Base-by-base conservation (phyloP, 2,113 vertebrate genomes). In the Meriones unguiculatus region DNA sequence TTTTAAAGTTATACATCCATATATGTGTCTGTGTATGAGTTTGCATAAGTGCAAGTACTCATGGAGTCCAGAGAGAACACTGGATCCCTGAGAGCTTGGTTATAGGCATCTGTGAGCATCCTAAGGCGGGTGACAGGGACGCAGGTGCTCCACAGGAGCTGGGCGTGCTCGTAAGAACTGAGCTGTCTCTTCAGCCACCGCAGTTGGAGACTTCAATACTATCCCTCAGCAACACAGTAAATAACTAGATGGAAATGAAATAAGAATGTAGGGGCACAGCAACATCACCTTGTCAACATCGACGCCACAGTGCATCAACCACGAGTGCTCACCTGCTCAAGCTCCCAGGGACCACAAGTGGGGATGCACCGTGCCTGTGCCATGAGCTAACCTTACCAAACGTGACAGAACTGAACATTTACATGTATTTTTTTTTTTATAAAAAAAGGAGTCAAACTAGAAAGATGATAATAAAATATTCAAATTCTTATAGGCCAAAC, bases 391-490 rank as follows among this genome's bases (percentile, higher is more conserved):
- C 25, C 73, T 95, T 24, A 41, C 3, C 46, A 62, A 93, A 76
- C 57, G 35, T 67, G 59, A 94, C 64, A 57, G n/a, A 85, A 78
- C 41, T 46, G 18, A 91, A 52, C 57, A 18, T 32, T 41, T 57
- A 46, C 70, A 7, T 30, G 4, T 94, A 52, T 65, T 69, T 84
- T 5, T 84, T 52, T 46, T 46, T 46, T 5, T 46, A 64, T 41
- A 15, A 62, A 77, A 77, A 69, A 54, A 10, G 32, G 32, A 84
- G n/a, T 84, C 52, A 91, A 88, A 91, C 38, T 65, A 84, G 67
- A 85, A 89, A 89, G 38, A 64, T 87, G 15, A 75, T 75, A 75
- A 65, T 75, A 90, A 87, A 93, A 89, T 64, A 22, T 75, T 67
- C 24, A 77, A 80, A 87, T 8, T 38, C 28, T 41, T 81, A 46